A percentile compares a stretch with the other conserved stretches of the same genome.
Evolutionary conservation across 2,888 invertebrate genomes (phyloP).

Genomic region (Tribolium freemani): DNA sequence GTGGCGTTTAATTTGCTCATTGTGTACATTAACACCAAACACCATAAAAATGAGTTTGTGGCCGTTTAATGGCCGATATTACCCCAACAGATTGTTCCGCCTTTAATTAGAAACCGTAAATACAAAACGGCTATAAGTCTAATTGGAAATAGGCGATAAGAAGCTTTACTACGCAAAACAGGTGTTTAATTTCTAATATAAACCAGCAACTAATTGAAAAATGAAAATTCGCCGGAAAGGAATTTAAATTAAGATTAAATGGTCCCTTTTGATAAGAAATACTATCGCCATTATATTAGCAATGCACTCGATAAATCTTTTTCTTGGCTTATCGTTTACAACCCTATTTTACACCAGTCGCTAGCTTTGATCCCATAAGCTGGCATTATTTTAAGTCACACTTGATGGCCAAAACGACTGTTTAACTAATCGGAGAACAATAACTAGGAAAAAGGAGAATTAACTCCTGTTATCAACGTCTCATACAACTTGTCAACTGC

Average conservation of each 20-base stretch:
- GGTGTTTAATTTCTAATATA: conserved; percentile 7
- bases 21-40: background rate
- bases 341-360: conserved; percentile 9
- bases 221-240: conserved; percentile 1
- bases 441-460: background rate
- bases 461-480: background rate
- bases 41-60: background rate
- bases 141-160: conserved; percentile 16
- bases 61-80: background rate
- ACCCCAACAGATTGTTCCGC: background rate
- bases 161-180: background rate
- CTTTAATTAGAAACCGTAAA: conserved; percentile 8
- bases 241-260: conserved; percentile 9
- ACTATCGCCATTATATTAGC: conserved; percentile 1
- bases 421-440: background rate
- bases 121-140: background rate
- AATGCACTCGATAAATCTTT: conserved; percentile 12
- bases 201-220: background rate
- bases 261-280: background rate
- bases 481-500: background rate
- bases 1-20: no score
- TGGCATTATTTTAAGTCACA: conserved; percentile 9
- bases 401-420: background rate
- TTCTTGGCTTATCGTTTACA: conserved; percentile 13
- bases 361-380: conserved; percentile 12